Conservation (phyloP, 2,888 invertebrate species). For the Nudaria mundana region DNA sequence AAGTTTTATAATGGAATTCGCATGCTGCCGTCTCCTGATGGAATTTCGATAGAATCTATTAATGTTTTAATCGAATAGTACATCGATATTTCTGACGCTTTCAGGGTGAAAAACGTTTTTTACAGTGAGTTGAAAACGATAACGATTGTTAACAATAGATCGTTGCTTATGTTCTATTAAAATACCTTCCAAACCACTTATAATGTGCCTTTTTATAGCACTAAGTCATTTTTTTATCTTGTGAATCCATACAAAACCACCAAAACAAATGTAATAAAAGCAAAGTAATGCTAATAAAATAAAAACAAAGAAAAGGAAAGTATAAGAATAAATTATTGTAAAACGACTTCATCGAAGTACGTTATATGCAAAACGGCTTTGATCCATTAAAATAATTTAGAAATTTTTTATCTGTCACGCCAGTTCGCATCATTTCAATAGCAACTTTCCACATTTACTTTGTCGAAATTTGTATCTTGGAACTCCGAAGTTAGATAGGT, state of each 20-base stretch:
- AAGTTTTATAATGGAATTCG: conserved; percentile 15
- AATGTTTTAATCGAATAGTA: conserved; percentile 10
- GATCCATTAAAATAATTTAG: conserved; percentile 26
- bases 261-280: neutral
- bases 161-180: too few relatives aligned
- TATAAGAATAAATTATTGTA: neutral
- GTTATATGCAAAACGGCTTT: conserved; percentile 15
- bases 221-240: too few relatives aligned
- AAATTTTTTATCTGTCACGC: conserved; percentile 25
- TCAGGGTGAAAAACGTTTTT: too few relatives aligned
- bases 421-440: conserved; percentile 28
- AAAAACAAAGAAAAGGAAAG: neutral
- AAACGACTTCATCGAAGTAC: conserved; percentile 2
- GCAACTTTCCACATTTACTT: conserved; percentile 30
- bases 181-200: too few relatives aligned
- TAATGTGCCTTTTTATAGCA: too few relatives aligned
- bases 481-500: conserved; percentile 35
- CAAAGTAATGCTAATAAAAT: neutral
- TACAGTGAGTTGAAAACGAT: too few relatives aligned
- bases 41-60: conserved; percentile 11
- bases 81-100: conserved; percentile 10
- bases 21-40: conserved; percentile 9
- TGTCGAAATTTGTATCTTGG: conserved; percentile 28
- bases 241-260: too few relatives aligned
- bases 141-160: too few relatives aligned